Conservation (phyloP, 2,888 invertebrate species). For the Polymixis flavicincta region DNA sequence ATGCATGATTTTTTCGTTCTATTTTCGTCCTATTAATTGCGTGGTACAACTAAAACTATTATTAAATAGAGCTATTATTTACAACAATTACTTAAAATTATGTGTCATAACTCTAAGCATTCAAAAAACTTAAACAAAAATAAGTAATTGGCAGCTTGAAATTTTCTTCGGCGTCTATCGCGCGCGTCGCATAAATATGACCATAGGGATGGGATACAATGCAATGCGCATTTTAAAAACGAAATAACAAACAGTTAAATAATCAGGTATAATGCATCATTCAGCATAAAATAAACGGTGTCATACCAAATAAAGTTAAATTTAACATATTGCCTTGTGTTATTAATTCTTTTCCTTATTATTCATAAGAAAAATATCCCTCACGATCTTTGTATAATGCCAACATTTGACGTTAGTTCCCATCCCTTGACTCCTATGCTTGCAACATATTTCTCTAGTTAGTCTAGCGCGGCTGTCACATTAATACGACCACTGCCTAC, state of each 20-base stretch:
- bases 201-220: conserved; percentile 44
- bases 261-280: conserved; percentile 42
- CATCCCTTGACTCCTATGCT: conserved; percentile 38
- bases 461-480: conserved; percentile 44
- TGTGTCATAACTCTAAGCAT: conserved; percentile 41
- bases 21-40: conserved; percentile 35
- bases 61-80: conserved; percentile 44
- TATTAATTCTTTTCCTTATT: conserved; percentile 41
- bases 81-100: conserved; percentile 47
- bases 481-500: conserved; percentile 45
- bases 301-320: conserved; percentile 41
- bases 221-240: conserved; percentile 46
- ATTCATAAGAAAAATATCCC: conserved; percentile 46
- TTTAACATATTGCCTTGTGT: conserved; percentile 43
- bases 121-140: conserved; percentile 44
- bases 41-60: conserved; percentile 44
- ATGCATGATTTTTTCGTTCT: conserved; percentile 39
- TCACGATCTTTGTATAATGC: conserved; percentile 22
- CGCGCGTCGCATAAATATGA: conserved; percentile 46
- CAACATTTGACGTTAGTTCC: conserved; percentile 43
- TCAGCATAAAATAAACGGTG: conserved; percentile 42
- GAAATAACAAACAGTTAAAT: conserved; percentile 42
- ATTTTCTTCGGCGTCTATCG: conserved; percentile 42
- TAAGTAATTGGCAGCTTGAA: conserved; percentile 45
- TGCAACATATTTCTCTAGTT: conserved; percentile 38